Percentiles rank a stretch among this genome's conserved stretches.
These are phyloP conservation scores for Aleiodes testaceus DNA, from an alignment of 2,888 invertebrate genomes.

Conservation along the genomic window DNA sequence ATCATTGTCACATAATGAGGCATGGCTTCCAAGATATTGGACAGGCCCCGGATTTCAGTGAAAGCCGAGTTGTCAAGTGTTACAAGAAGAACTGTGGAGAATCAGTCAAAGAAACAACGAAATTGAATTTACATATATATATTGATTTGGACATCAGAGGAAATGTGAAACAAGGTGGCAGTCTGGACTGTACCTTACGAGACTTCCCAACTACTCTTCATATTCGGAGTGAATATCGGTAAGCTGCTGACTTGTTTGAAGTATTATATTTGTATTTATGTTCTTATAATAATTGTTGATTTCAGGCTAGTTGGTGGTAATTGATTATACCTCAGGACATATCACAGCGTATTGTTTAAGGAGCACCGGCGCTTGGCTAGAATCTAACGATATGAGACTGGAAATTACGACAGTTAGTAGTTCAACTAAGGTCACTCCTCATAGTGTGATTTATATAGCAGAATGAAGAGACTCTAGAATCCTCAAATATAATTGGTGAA, in stretches of 20 bases:
- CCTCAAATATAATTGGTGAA: no score
- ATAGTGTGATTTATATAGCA: not conserved
- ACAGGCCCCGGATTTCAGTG: not conserved
- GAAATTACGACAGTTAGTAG: not conserved
- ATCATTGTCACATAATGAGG: not conserved
- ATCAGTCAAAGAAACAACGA: not conserved
- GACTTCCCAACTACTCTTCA: conserved; percentile 10
- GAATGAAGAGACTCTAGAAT: not conserved
- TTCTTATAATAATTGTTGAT: not conserved
- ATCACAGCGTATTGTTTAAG: conserved; percentile 23
- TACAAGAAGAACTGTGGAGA: not conserved
- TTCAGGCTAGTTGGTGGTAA: conserved; percentile 13
- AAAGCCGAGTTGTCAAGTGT: not conserved
- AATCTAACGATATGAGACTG: not conserved
- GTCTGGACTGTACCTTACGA: not conserved
- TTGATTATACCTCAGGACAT: not conserved
- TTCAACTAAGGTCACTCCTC: not conserved
- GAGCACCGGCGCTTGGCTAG: conserved; percentile 1
- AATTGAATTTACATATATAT: conserved; percentile 8
- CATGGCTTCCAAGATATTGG: conserved; percentile 11
- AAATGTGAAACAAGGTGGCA: not conserved
- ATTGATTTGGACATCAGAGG: conserved; percentile 18
- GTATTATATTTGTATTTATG: not conserved
- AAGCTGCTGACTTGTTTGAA: not conserved
- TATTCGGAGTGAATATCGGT: not conserved